phyloP scores from a whole-genome alignment of 2,797 vertebrate genomes.

The Rhabdomys pumilio region DNA sequence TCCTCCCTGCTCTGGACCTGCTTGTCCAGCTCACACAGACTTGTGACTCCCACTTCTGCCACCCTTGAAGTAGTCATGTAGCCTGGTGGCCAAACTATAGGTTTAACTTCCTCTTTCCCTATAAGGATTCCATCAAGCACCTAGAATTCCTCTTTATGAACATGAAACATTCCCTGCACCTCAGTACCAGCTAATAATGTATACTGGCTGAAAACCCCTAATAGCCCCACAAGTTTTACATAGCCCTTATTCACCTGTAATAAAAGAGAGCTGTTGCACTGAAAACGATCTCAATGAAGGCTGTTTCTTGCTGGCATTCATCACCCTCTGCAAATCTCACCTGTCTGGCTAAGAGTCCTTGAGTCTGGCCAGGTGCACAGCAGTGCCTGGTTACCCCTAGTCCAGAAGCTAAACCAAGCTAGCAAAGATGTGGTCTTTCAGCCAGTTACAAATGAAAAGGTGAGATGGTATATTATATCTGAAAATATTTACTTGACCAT shows the following conservation, averaged over 20 bases:
- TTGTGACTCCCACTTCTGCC: neutral
- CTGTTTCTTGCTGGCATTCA: neutral
- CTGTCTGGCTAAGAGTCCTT: neutral
- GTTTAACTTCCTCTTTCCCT: neutral
- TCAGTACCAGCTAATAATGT: neutral
- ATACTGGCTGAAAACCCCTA: neutral
- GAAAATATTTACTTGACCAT: neutral
- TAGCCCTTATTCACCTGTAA: neutral
- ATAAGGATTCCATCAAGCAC: neutral
- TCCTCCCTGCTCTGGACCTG: neutral
- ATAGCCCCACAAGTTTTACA: neutral
- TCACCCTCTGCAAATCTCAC: neutral
- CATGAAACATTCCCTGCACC: neutral
- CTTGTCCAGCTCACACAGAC: neutral
- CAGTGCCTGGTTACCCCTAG: neutral
- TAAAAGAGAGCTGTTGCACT: neutral
- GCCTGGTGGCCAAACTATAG: neutral
- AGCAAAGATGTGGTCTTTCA: neutral
- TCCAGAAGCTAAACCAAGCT: neutral
- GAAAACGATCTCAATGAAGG: neutral
- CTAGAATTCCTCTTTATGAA: neutral
- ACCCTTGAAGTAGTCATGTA: neutral
- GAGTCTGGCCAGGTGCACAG: neutral
- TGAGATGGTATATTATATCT: neutral
- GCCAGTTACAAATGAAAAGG: neutral